Evolutionary conservation across 2,797 vertebrate genomes (phyloP), one percentile per base, ranked within the genome.

Genomic region (Tarsius wallacei): DNA sequence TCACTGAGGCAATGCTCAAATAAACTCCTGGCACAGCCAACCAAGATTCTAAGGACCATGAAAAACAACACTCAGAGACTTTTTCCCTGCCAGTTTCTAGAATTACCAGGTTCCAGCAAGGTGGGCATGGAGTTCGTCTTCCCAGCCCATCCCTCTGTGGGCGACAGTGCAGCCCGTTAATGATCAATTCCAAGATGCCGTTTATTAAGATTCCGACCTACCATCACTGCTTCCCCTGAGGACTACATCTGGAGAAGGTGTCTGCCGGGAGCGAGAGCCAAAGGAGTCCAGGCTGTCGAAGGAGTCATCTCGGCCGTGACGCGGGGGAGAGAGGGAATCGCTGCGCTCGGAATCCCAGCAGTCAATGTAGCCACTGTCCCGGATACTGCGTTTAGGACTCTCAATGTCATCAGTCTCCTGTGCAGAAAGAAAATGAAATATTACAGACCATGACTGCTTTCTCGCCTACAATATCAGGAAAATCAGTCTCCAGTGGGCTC

Each of bases 211-310:
- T 33, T 0, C 28, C 88, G 53, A 99, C 99, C 97, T 98, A 99
- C 99, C 99, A 99, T 99, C 99, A 59, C 99, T 99, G 98, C 99
- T 99, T 95, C 99, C 99, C 98, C 99, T 97, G 96, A 99, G 99
- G 98, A 99, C 99, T 98, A 99, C 99, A 98, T 99, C 99, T 93
- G 99, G 99, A 31, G 99, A 99, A 2, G 99, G 99, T 5, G 99
- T 99, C 98, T 99, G 99, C 98, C 98, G 99, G 2, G 99, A 99
- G 97, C 99, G 99, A 53, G 99, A 99, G 96, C 99, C 99, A 94
- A 99, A 99, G 91, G 99, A 99, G 99, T 99, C 99, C 99, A 99
- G 99, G 74, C 99, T 99, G 99, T 99, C 99, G 96, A 99, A 99
- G 90, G 99, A 99, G 98, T 99, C 99, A 99, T 99, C 99, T 95